phyloP scores from a whole-genome alignment of 2,797 vertebrate genomes.

The Platyrinchus mystaceus region DNA sequence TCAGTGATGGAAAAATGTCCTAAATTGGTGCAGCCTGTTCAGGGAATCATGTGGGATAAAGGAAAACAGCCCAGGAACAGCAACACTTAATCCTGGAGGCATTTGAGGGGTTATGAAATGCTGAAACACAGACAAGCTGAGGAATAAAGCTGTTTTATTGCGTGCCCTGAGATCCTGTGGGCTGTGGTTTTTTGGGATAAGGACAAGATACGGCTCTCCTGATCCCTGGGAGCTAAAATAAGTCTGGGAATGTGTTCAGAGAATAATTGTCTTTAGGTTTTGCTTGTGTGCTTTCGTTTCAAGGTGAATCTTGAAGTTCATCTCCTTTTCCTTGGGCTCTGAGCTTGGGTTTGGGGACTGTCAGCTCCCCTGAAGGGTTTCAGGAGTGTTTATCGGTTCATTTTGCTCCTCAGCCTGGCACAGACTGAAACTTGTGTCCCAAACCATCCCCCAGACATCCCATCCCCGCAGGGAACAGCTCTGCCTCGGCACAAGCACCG shows the following conservation, averaged over 20 bases:
- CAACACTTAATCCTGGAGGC: not conserved
- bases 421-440: not conserved
- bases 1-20: not conserved
- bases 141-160: not conserved
- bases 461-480: not conserved
- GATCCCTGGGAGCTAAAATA: not conserved
- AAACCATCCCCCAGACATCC: not conserved
- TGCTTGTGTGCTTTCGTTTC: not conserved
- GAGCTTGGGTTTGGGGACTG: not conserved
- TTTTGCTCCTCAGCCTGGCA: not conserved
- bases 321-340: not conserved
- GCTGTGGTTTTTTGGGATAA: not conserved
- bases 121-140: not conserved
- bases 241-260: not conserved
- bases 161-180: not conserved
- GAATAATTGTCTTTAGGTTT: not conserved
- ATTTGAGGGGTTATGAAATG: not conserved
- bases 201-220: not conserved
- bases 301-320: not conserved
- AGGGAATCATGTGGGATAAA: not conserved
- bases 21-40: not conserved
- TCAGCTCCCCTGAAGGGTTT: not conserved
- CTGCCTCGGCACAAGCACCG: not conserved
- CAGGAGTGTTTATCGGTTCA: accelerated
- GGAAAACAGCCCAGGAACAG: not conserved